Evolutionary conservation across 1,140 invertebrate species (phyloP).

Genomic region (Odontomachus brunneus): DNA sequence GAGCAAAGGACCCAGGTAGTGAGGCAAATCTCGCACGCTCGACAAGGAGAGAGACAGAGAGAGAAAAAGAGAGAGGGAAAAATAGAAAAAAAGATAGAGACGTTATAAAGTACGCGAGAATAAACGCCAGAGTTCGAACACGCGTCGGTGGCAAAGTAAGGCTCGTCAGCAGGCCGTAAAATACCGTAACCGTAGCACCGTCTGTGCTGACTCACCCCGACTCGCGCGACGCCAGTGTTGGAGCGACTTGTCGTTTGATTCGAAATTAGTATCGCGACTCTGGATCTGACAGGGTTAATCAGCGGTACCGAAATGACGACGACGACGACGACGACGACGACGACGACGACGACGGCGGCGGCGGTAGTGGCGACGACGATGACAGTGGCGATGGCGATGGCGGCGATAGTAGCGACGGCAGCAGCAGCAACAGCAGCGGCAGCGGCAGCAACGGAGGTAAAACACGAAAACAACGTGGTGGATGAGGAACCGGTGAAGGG

Average conservation of each 20-base stretch:
- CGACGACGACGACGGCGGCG: neutral
- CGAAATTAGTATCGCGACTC: slow-evolving; percentile 86
- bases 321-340: neutral
- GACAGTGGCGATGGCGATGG: neutral
- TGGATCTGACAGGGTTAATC: slow-evolving; percentile 86
- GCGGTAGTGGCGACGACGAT: neutral
- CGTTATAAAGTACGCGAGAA: neutral
- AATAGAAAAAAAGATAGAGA: neutral
- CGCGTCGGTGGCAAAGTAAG: neutral
- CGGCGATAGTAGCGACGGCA: neutral
- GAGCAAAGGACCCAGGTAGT: neutral
- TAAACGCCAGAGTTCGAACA: neutral
- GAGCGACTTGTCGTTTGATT: slow-evolving; percentile 78
- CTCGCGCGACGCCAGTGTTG: neutral
- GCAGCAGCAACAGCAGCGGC: neutral
- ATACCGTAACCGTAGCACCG: neutral
- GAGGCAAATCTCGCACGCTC: too few relatives aligned
- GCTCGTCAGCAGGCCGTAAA: neutral
- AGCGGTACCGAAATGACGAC: slow-evolving; percentile 69
- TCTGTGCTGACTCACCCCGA: slow-evolving; percentile 2
- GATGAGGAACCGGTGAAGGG: neutral
- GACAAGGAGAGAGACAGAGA: too few relatives aligned
- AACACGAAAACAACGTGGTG: slow-evolving; percentile 44
- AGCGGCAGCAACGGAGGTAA: slow-evolving; percentile 33
- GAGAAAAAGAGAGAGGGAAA: neutral